Evolutionary conservation across 2,888 invertebrate species (phyloP).

Genomic region (Tenthredo amoena): DNA sequence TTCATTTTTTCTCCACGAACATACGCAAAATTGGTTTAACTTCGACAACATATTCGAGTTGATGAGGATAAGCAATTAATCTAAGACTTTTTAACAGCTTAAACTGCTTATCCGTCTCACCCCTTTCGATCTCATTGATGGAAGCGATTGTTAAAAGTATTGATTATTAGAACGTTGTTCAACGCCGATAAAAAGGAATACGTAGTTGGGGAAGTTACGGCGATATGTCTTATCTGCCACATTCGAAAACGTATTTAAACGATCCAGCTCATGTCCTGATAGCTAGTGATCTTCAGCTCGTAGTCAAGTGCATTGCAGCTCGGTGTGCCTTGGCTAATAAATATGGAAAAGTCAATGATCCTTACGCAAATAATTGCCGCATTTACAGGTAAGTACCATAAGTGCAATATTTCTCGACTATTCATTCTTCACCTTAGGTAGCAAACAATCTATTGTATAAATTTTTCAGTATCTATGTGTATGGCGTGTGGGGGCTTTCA

Average conservation of each 20-base stretch:
- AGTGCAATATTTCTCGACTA: not conserved
- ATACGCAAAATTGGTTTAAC: too few relatives aligned
- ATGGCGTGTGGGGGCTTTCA: constrained; percentile 52
- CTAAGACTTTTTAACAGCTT: too few relatives aligned
- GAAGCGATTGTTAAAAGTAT: too few relatives aligned
- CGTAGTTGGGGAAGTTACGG: not conserved
- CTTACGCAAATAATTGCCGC: constrained; percentile 48
- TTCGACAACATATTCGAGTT: too few relatives aligned
- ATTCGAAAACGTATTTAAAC: not conserved
- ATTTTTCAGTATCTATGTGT: constrained; percentile 43
- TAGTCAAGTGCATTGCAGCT: not conserved
- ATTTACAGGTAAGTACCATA: not conserved
- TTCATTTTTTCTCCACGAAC: too few relatives aligned
- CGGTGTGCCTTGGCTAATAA: not conserved
- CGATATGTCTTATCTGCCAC: not conserved
- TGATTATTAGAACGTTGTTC: not conserved
- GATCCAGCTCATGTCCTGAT: too few relatives aligned
- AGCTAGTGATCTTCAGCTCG: not conserved
- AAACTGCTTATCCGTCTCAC: too few relatives aligned
- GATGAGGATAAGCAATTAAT: too few relatives aligned
- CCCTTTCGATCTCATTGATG: too few relatives aligned
- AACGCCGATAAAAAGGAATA: not conserved
- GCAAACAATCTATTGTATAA: not conserved
- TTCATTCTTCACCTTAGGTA: not conserved
- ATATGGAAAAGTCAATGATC: constrained; percentile 20